Evolutionary conservation across 2,888 invertebrate genomes (phyloP), one percentile per base, ranked within the genome.

Genomic region (Strigamia crassipes): DNA sequence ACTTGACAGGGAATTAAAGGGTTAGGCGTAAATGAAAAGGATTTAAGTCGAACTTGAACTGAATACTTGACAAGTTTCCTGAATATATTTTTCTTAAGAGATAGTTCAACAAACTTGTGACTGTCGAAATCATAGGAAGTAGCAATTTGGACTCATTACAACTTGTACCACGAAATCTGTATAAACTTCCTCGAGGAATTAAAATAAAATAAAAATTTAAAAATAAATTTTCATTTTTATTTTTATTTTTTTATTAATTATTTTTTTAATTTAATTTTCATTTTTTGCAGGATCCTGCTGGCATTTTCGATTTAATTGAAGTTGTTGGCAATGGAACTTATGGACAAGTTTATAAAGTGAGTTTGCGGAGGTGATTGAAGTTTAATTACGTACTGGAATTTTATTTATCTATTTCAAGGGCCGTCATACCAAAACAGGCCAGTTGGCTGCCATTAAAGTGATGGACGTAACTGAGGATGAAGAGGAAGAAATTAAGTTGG

Each of bases 391-490:
- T 41, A 31, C 51, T 81, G 42, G 80, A 27, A 82, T 56, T 80
- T 61, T 42, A 83, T 82, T 83, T 82, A 80, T 82, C 79, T 81
- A 81, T 81, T 82, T 87, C 82, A 89, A 99, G 96, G 99, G 99
- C 85, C 94, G 99, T 83, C 99, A 99, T 90, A 99, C 98, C 85
- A 99, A 99, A 91, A 99, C 99, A 85, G 98, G 99, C 85, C 99
- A 99, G 90, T 91, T 99, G 90, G 99, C 99, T 85, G 99, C 99
- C 89, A 99, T 99, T 90, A 99, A 99, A 92, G 98, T 99, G 88
- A 99, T 99, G 99, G 99, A 98, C 90, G 98, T 99, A 87, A 99
- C 98, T 85, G 98, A 99, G 90, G 99, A 99, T 89, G 99, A 99
- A 89, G 99, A 99, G 88, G 99, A 99, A 90, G 99, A 99, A 91